Evolutionary conservation across 2,888 invertebrate genomes (phyloP), one percentile per base, ranked within the genome.

Genomic region (Seira ritae): DNA sequence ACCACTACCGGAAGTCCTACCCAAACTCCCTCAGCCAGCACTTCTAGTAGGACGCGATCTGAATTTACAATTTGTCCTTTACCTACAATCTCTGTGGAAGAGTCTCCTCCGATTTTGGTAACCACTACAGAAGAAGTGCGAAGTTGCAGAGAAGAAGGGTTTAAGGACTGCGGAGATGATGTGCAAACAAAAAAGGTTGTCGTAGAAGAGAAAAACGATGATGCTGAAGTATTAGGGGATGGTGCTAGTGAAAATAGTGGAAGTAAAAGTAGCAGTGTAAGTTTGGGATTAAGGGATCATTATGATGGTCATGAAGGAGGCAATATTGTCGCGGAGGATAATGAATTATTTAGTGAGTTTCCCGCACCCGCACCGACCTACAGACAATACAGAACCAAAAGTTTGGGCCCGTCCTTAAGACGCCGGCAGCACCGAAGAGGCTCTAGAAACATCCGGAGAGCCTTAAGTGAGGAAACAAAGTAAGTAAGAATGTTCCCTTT

Each of bases 381-480:
- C 37, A 46, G 20, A 6, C 50, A 71, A 8, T 23, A 19, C 12
- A 24, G 20, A 17, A 15, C 72, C 1, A 42, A 31, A 55, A 55
- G 72, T 17, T 22, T 23, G 60, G 19, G n/a, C 60, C 15, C 67
- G 4, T 22, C 22, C 8, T 67, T 67, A 31, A 67, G 67, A 24
- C 20, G 67, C 17, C 19, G 8, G 17, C 12, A 15, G 4, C n/a
- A 31, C 8, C 31, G 31, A 31, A 31, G 23, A 67, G 24, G 4
- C n/a, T 23, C 22, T 20, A 17, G 24, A 22, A 55, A 20, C 22
- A 71, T 85, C 50, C 65, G 82, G 12, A 82, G 71, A 15, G 82
- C 78, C 15, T 60, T 81, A 22, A 85, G 85, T 55, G 82, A 82
- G 50, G 79, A 82, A 23, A 72, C 78, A 70, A 78, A 74, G 85